Evolutionary conservation across 2,797 vertebrate species (phyloP).

Genomic region (Gymnoscopelus microlampas): DNA sequence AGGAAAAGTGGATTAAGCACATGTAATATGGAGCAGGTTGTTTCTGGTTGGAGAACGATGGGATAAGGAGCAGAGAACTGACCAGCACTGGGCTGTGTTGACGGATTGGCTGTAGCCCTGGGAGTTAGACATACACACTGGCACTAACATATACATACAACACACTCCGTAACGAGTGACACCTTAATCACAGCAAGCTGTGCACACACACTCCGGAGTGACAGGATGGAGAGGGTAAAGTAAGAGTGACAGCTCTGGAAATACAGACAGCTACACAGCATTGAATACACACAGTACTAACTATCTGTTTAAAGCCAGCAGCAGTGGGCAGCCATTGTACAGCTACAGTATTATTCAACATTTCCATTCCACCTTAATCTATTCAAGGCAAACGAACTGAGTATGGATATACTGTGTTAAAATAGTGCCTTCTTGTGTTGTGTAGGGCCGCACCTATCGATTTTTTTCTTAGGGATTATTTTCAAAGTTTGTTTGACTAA

Average conservation of each 20-base stretch:
- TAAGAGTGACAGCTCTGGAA: conserved; percentile 36
- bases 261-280: conserved; percentile 13
- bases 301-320: conserved; percentile 20
- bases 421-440: no score
- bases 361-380: no score
- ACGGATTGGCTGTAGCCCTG: conserved; percentile 63
- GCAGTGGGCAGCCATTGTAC: conserved; percentile 25
- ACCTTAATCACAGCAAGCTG: conserved; percentile 71
- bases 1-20: conserved; percentile 75
- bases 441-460: no score
- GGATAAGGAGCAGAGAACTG: conserved; percentile 25
- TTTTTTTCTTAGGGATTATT: no score
- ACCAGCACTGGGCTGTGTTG: conserved; percentile 50
- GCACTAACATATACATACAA: conserved; percentile 47
- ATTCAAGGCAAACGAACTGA: no score
- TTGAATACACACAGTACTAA: conserved; percentile 18
- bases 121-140: conserved; percentile 49
- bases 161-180: conserved; percentile 55
- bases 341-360: no score
- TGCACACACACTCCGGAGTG: conserved; percentile 47
- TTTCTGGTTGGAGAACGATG: conserved; percentile 32
- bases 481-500: no score
- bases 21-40: conserved; percentile 50
- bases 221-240: conserved; percentile 26
- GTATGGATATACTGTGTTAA: no score